Conservation (phyloP, 2,797 vertebrate genomes). For the Acanthiza pusilla region DNA sequence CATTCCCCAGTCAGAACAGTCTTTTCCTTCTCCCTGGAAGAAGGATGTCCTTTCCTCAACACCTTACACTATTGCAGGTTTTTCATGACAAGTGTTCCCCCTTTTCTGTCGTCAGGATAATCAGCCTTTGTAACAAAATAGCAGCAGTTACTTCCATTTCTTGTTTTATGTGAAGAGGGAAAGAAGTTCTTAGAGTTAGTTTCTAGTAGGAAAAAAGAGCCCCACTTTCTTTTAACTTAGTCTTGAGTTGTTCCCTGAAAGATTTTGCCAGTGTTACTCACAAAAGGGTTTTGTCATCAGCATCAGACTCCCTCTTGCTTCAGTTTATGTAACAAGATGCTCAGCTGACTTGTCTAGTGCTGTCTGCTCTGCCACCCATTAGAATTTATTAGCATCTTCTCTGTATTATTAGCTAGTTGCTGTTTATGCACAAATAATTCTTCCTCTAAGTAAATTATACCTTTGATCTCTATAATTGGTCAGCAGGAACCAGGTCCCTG, state of each 20-base stretch:
- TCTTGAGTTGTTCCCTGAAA: background rate
- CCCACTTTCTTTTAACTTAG: background rate
- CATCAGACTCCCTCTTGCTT: background rate
- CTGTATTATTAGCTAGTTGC: conserved; percentile 23
- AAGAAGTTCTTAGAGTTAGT: background rate
- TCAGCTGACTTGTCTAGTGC: background rate
- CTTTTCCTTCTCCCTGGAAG: background rate
- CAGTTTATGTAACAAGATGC: conserved; percentile 14
- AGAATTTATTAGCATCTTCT: conserved; percentile 50
- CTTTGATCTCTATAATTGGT: conserved; percentile 21
- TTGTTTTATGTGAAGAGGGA: background rate
- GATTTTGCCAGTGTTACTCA: background rate
- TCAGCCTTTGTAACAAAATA: background rate
- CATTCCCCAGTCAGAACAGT: background rate
- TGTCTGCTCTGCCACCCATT: background rate
- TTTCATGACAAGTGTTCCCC: background rate
- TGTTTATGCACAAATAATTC: conserved; percentile 42
- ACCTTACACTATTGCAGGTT: background rate
- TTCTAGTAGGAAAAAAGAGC: background rate
- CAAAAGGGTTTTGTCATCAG: conserved; percentile 22
- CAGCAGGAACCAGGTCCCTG: background rate
- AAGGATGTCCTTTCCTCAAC: background rate
- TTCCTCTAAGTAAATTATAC: conserved; percentile 32
- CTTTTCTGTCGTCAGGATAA: background rate
- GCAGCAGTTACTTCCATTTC: background rate